These are phyloP conservation scores for Drosophila mulleri DNA, from an alignment of 2,888 invertebrate genomes.

Conservation along the genomic window DNA sequence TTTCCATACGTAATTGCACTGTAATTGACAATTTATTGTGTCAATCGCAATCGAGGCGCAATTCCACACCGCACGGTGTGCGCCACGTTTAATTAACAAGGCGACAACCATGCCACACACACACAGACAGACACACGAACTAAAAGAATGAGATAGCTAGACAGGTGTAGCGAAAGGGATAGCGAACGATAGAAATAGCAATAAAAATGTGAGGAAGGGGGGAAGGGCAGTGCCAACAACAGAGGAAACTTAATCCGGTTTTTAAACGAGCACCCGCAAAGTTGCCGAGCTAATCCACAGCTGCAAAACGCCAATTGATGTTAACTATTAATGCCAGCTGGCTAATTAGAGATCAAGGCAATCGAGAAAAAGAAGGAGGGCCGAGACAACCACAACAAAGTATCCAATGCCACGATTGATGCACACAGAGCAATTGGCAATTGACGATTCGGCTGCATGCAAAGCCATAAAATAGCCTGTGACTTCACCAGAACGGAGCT, in stretches of 20 bases:
- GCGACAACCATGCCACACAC: conserved; percentile 69
- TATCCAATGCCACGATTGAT: conserved; percentile 4
- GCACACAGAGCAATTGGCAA: not conserved
- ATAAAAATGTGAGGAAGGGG: conserved; percentile 10
- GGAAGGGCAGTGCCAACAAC: not conserved
- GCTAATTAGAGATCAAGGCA: conserved; percentile 26
- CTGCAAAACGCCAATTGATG: conserved; percentile 37
- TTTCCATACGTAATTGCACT: conserved; percentile 81
- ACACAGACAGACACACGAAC: conserved; percentile 1
- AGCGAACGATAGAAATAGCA: conserved; percentile 6
- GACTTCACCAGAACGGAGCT: not conserved
- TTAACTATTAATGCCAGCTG: conserved; percentile 21
- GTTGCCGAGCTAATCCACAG: conserved; percentile 24
- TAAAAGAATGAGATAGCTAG: conserved; percentile 1
- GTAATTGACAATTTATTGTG: conserved; percentile 82
- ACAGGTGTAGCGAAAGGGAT: not conserved
- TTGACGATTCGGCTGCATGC: not conserved
- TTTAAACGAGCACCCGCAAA: conserved; percentile 31
- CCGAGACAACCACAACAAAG: not conserved
- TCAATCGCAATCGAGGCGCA: conserved; percentile 80
- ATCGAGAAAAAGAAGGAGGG: not conserved
- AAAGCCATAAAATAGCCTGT: not conserved
- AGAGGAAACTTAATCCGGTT: conserved; percentile 68
- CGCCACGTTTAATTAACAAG: conserved; percentile 78
- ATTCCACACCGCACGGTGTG: conserved; percentile 63